Evolutionary conservation across 2,888 invertebrate genomes (phyloP), one percentile per base, ranked within the genome.

Genomic region (Ditylenchus weischeri): DNA sequence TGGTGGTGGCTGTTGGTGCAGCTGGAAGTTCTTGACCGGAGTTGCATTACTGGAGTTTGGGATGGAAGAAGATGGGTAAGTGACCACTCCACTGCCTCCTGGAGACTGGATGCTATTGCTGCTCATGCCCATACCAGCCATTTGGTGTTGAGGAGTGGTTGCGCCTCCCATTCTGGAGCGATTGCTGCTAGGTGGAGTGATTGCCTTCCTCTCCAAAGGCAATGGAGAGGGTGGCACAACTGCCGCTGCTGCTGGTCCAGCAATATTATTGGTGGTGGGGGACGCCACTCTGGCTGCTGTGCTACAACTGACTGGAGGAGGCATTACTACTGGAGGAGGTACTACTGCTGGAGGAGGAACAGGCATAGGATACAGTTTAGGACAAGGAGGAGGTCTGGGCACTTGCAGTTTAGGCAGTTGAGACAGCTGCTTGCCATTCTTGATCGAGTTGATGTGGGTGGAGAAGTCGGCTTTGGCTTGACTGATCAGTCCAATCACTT

Each of bases 321-420:
- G 59, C 23, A 36, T 13, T 19, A 23, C 43, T 11, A 38, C 54
- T 11, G 59, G 15, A 21, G 65, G 19, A 29, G 64, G 19, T 36
- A 62, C 15, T 15, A 36, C 7, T 23, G 43, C 54, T 21, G 66
- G 62, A 23, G 50, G 67, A 3, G 72, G 61, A 23, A 69, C 65
- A 13, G 76, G 73, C 54, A 72, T 54, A 8, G 68, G 67, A 11
- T 58, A n/a, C 36, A 69, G 29, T 54, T 63, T 66, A 1, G 80
- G 77, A 1, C 65, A 57, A 19, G 75, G 74, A 23, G 80, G 79
- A 13, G 79, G 79, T 63, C 75, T 74, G 8, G 79, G 72, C 13
- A 80, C 74, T 15, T 70, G 63, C 54, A 82, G 69, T 36, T 69
- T 69, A 8, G 78, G 75, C 57, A 80, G 70, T 21, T 69, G 65